These are phyloP conservation scores for Percopsis transmontana DNA, from an alignment of 2,113 vertebrate genomes.

Conservation along the genomic window DNA sequence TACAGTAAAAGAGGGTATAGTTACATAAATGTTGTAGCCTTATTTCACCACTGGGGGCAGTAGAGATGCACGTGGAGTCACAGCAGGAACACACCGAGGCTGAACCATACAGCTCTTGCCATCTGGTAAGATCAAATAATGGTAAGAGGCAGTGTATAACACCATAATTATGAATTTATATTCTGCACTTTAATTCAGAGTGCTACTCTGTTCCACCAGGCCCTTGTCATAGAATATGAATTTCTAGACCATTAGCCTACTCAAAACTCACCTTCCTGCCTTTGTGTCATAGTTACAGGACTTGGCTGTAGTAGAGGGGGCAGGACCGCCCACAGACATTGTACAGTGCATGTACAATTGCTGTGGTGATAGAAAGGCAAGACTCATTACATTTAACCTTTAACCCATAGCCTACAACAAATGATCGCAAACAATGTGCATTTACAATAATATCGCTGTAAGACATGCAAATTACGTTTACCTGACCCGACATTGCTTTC, in stretches of 20 bases:
- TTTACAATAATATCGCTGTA: no score
- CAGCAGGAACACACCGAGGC: conserved; percentile 69
- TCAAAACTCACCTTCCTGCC: conserved; percentile 36
- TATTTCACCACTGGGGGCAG: conserved; percentile 46
- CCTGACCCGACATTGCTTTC: conserved; percentile 50
- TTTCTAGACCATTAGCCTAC: no score
- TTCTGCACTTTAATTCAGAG: no score
- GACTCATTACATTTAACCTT: background rate
- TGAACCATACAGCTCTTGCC: conserved; percentile 70
- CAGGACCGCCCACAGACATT: conserved; percentile 44
- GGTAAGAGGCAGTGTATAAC: no score
- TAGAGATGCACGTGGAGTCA: conserved; percentile 61
- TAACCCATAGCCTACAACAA: background rate
- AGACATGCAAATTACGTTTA: conserved; percentile 25
- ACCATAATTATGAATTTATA: no score
- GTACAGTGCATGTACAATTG: conserved; percentile 75
- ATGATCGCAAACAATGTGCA: no score
- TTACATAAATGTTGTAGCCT: background rate
- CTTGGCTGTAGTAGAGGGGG: conserved; percentile 60
- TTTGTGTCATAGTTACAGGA: conserved; percentile 70
- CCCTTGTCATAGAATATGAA: no score
- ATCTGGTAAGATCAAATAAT: conserved; percentile 50
- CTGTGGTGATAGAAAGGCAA: conserved; percentile 13
- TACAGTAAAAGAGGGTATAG: background rate
- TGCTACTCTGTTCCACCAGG: no score